Evolutionary conservation across 2,888 invertebrate species (phyloP).

Genomic region (Petrolisthes cinctipes): DNA sequence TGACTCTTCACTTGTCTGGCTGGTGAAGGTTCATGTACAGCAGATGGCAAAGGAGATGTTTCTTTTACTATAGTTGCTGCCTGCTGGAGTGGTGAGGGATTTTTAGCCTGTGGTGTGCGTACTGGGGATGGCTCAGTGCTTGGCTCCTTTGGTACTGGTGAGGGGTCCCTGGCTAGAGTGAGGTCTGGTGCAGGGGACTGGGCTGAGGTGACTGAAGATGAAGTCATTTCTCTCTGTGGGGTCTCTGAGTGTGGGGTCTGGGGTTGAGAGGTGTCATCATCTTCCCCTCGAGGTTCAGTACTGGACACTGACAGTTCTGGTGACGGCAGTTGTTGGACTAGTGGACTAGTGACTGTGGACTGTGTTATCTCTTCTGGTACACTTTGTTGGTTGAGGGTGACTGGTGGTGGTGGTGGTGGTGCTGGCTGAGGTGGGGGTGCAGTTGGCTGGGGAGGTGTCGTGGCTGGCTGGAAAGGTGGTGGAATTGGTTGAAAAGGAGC

Average conservation of each 20-base stretch:
- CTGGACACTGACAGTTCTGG: background rate
- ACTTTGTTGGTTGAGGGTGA: too few species aligned
- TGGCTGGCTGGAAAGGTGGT: conserved; percentile 9
- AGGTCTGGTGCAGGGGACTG: background rate
- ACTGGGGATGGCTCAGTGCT: conserved; percentile 6
- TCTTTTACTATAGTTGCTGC: background rate
- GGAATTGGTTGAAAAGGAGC: too few species aligned
- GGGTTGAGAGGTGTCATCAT: background rate
- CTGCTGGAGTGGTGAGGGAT: too few species aligned
- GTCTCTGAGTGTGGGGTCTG: background rate
- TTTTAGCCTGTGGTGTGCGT: too few species aligned
- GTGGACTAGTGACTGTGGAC: background rate
- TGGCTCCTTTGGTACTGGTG: background rate
- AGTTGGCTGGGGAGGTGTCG: conserved; percentile 38
- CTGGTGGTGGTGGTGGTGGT: conserved; percentile 30
- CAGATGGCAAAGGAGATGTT: background rate
- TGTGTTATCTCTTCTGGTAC: background rate
- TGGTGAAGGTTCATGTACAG: conserved; percentile 16
- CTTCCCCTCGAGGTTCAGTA: background rate
- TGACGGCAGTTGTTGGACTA: background rate
- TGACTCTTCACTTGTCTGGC: background rate
- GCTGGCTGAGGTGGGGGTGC: conserved; percentile 44
- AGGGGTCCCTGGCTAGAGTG: background rate
- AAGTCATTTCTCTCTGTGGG: conserved; percentile 8
- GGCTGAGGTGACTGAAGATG: background rate